These are phyloP conservation scores for Cheilosia pagana DNA, from an alignment of 2,888 invertebrate species.

Conservation along the genomic window DNA sequence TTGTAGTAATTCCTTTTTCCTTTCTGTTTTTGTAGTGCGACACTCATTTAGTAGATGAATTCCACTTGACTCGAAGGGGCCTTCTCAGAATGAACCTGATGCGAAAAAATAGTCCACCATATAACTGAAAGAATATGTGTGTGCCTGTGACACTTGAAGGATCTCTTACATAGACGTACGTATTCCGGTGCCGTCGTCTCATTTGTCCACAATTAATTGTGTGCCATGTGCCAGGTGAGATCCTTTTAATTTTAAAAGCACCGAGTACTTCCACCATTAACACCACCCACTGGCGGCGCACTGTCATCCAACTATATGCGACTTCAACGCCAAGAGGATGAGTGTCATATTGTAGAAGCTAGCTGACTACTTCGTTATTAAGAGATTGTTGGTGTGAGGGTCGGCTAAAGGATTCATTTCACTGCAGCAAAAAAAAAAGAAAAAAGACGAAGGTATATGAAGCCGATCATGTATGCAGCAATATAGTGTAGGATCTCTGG, in stretches of 20 bases:
- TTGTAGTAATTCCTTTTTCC: constrained; percentile 11
- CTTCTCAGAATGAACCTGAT: constrained; percentile 35
- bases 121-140: constrained; percentile 9
- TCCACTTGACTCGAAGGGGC: constrained; percentile 57
- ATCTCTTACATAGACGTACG: neutral
- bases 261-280: constrained; percentile 17
- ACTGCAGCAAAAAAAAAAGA: constrained; percentile 19
- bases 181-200: constrained; percentile 49
- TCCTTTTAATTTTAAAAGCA: constrained; percentile 67
- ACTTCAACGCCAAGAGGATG: constrained; percentile 6
- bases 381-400: constrained; percentile 35
- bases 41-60: constrained; percentile 70
- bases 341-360: constrained; percentile 7
- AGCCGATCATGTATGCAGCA: constrained; percentile 38
- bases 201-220: constrained; percentile 74
- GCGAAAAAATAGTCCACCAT: constrained; percentile 33
- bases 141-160: constrained; percentile 15
- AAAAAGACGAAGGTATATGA: constrained; percentile 10
- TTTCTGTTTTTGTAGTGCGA: constrained; percentile 18
- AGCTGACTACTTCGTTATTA: constrained; percentile 25
- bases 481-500: constrained; percentile 28
- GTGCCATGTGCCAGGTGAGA: constrained; percentile 71
- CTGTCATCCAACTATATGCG: neutral
- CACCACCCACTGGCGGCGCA: neutral
- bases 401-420: constrained; percentile 22